These are phyloP conservation scores for Gracilinanus agilis DNA, from an alignment of 2,113 vertebrate species.

Conservation along the genomic window DNA sequence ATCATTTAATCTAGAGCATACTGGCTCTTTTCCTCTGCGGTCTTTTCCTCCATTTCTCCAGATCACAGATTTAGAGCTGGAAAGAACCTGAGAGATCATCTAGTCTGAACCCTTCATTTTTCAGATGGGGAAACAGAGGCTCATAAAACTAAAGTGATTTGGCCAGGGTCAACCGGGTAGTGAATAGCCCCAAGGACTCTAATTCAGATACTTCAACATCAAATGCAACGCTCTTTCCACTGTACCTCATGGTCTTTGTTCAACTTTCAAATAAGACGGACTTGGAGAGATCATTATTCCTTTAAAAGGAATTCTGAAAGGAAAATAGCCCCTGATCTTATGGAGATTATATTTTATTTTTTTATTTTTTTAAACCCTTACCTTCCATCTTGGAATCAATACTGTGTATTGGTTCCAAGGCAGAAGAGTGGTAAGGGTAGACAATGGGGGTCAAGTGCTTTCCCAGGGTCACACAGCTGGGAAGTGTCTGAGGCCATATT, in stretches of 20 bases:
- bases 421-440: too few relatives aligned
- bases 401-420: too few relatives aligned
- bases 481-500: too few relatives aligned
- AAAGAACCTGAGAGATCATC: neutral
- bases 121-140: neutral
- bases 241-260: neutral
- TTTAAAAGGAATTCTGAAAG: constrained; percentile 1
- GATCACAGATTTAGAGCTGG: neutral
- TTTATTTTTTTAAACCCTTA: too few relatives aligned
- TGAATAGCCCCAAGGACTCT: neutral
- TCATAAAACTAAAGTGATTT: neutral
- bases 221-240: neutral
- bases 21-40: neutral
- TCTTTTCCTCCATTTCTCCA: constrained; percentile 21
- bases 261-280: constrained; percentile 51
- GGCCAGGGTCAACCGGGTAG: neutral
- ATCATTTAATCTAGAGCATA: constrained; percentile 3
- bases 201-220: neutral
- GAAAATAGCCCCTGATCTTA: too few relatives aligned
- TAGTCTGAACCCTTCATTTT: neutral
- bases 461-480: too few relatives aligned
- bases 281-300: constrained; percentile 28
- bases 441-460: too few relatives aligned
- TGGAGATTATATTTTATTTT: too few relatives aligned
- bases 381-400: too few relatives aligned